Evolutionary conservation across 1,140 invertebrate species (phyloP).

Genomic region (Coenobita brevimanus): DNA sequence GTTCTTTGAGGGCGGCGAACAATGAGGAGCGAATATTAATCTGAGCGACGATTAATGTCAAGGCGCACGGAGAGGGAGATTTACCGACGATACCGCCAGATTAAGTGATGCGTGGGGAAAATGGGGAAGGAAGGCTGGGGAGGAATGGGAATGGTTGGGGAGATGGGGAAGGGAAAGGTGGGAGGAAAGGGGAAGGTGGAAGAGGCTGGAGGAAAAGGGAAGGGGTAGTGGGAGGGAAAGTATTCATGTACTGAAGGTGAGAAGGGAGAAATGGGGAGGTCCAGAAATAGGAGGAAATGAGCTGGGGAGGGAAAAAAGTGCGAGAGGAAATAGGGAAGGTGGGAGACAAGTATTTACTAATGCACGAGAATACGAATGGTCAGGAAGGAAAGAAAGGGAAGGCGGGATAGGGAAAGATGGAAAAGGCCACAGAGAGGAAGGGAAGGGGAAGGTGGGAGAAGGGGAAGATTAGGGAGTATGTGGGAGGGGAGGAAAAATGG

Average conservation of each 20-base stretch:
- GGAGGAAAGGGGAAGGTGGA: not conserved
- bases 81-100: conserved; percentile 18
- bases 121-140: not conserved
- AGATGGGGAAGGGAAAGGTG: too few relatives aligned
- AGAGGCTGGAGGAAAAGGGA: not conserved
- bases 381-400: not conserved
- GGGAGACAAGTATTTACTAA: too few relatives aligned
- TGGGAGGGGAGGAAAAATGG: not conserved
- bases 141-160: not conserved
- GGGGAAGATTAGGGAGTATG: not conserved
- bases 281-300: not conserved
- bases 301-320: not conserved
- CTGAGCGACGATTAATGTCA: conserved; percentile 28
- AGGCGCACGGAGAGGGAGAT: conserved; percentile 5
- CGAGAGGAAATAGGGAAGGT: not conserved
- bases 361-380: not conserved
- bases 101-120: conserved; percentile 18
- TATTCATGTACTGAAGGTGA: not conserved
- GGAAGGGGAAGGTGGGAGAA: not conserved
- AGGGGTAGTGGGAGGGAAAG: not conserved
- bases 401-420: not conserved
- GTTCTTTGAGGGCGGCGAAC: too few relatives aligned
- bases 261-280: too few relatives aligned
- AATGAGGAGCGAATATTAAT: conserved; percentile 20
- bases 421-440: not conserved